Evolutionary conservation across 2,888 invertebrate genomes (phyloP).

Genomic region (Phalera bucephala): DNA sequence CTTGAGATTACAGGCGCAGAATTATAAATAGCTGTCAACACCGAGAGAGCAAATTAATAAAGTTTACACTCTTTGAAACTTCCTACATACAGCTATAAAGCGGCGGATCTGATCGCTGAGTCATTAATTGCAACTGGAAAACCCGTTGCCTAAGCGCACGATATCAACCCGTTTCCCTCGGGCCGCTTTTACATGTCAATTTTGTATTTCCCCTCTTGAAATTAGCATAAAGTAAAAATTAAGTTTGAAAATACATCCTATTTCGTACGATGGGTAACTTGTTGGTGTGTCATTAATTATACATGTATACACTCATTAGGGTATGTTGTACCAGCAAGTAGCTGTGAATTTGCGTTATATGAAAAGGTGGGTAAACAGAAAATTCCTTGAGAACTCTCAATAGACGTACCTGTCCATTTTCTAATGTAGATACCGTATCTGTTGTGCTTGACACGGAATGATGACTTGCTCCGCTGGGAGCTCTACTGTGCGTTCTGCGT

Average conservation of each 20-base stretch:
- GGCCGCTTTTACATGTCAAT: background rate
- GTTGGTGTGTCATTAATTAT: too few relatives aligned
- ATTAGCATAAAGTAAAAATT: background rate
- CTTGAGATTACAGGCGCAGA: background rate
- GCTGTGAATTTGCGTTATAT: too few relatives aligned
- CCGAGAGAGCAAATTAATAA: background rate
- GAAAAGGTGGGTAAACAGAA: too few relatives aligned
- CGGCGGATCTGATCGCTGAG: too few relatives aligned
- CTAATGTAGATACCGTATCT: constrained; percentile 73
- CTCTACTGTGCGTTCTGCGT: constrained; percentile 76
- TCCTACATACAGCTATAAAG: too few relatives aligned
- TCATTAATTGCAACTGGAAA: too few relatives aligned
- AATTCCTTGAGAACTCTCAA: too few relatives aligned
- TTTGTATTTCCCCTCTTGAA: background rate
- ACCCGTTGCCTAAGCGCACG: background rate
- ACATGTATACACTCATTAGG: too few relatives aligned
- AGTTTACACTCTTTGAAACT: background rate
- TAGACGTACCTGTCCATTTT: constrained; percentile 79
- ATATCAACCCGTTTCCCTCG: background rate
- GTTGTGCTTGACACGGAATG: constrained; percentile 75
- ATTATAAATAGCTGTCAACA: constrained; percentile 2
- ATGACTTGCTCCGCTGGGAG: constrained; percentile 77
- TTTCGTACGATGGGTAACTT: too few relatives aligned
- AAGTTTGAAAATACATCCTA: too few relatives aligned
- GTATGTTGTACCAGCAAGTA: too few relatives aligned